phyloP scores from a whole-genome alignment of 2,113 vertebrate genomes.

The Gymnorhina tibicen region DNA sequence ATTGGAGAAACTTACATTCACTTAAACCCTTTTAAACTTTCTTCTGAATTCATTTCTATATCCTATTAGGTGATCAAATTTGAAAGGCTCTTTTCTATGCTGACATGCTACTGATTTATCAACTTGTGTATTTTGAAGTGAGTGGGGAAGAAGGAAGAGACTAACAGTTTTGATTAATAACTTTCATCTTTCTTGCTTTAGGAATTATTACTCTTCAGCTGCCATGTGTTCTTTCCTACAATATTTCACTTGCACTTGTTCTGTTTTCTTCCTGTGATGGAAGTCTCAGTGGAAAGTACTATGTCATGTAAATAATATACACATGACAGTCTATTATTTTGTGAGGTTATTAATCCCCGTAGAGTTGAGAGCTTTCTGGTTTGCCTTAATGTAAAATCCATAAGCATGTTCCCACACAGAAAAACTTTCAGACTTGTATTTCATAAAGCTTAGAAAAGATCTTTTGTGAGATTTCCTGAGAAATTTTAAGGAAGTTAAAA shows the following conservation, averaged over 20 bases:
- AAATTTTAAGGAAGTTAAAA: constrained; percentile 16
- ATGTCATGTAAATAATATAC: constrained; percentile 64
- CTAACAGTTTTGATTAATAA: constrained; percentile 49
- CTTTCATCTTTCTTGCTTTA: constrained; percentile 46
- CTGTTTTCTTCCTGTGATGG: constrained; percentile 58
- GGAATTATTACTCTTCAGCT: constrained; percentile 55
- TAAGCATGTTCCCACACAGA: constrained; percentile 25
- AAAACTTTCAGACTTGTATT: neutral
- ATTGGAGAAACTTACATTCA: neutral
- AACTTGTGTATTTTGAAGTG: neutral
- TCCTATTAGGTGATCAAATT: constrained; percentile 35
- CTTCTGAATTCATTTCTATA: neutral
- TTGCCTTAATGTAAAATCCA: constrained; percentile 68
- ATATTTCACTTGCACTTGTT: constrained; percentile 69
- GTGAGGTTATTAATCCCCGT: constrained; percentile 52
- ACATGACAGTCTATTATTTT: constrained; percentile 63
- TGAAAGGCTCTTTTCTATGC: constrained; percentile 27
- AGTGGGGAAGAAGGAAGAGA: constrained; percentile 20
- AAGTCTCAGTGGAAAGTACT: constrained; percentile 59
- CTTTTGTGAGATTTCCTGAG: neutral
- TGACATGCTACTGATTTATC: constrained; percentile 47
- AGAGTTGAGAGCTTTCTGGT: constrained; percentile 54
- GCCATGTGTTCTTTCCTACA: constrained; percentile 42
- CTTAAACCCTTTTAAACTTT: neutral
- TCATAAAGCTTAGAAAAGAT: neutral